Evolutionary conservation across 2,888 invertebrate species (phyloP).

Genomic region (Tridacna crocea): DNA sequence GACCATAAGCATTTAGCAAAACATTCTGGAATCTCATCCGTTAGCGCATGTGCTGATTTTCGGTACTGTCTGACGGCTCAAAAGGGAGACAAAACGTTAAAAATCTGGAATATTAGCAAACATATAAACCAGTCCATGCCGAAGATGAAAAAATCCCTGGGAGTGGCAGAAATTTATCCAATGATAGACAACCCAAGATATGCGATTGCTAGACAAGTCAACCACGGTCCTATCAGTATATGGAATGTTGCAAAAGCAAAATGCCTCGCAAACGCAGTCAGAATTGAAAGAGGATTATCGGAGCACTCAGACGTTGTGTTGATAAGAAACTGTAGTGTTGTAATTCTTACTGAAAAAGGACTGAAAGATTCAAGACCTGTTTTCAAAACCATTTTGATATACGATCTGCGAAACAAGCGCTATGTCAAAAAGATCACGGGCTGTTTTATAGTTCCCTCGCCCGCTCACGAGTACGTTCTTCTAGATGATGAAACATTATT

Average conservation of each 20-base stretch:
- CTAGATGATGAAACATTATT: constrained; percentile 79
- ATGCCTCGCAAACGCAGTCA: constrained; percentile 74
- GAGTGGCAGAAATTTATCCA: constrained; percentile 76
- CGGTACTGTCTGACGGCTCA: constrained; percentile 79
- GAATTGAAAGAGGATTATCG: constrained; percentile 78
- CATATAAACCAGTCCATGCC: constrained; percentile 78
- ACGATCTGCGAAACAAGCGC: constrained; percentile 78
- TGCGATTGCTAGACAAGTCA: constrained; percentile 78
- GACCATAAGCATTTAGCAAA: constrained; percentile 83
- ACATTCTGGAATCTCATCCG: constrained; percentile 75
- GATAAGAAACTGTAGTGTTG: constrained; percentile 75
- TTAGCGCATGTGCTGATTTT: constrained; percentile 79
- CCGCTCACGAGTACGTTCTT: constrained; percentile 80
- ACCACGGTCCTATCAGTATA: constrained; percentile 80
- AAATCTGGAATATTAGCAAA: constrained; percentile 81
- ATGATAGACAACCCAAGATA: constrained; percentile 79
- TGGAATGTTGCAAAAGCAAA: constrained; percentile 81
- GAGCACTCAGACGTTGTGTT: constrained; percentile 80
- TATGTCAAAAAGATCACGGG: constrained; percentile 77
- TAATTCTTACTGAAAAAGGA: constrained; percentile 80
- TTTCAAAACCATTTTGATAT: constrained; percentile 79
- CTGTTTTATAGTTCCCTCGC: constrained; percentile 80
- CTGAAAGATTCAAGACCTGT: constrained; percentile 77
- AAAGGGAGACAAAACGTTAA: constrained; percentile 74
- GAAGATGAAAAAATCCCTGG: constrained; percentile 75